phyloP scores from a whole-genome alignment of 2,888 invertebrate genomes.

The Leptothorax acervorum region DNA sequence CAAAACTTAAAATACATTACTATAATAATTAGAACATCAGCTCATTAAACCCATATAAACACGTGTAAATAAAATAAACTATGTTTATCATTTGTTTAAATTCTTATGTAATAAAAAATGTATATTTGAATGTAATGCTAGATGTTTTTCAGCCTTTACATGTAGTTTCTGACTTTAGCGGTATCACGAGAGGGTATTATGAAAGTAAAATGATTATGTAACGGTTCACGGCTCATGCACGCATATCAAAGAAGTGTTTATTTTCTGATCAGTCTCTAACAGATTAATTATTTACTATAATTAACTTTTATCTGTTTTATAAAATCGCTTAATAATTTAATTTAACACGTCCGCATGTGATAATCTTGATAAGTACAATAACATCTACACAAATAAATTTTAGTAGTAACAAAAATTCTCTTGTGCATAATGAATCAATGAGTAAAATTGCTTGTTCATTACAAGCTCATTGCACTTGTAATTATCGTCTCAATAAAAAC shows the following conservation, averaged over 20 bases:
- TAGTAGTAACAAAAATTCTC: neutral
- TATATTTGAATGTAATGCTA: neutral
- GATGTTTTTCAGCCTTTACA: neutral
- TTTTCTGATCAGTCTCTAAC: neutral
- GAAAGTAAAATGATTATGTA: constrained; percentile 11
- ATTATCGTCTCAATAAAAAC: neutral
- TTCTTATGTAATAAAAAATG: neutral
- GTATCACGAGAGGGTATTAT: neutral
- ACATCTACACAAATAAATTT: neutral
- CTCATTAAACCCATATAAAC: neutral
- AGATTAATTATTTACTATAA: constrained; percentile 3
- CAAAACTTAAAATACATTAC: neutral
- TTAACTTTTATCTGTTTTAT: constrained; percentile 1
- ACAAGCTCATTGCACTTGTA: neutral
- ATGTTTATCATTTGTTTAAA: neutral
- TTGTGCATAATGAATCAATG: neutral
- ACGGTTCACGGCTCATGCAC: neutral
- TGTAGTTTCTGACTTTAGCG: neutral
- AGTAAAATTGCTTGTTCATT: neutral
- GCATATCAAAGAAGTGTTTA: neutral
- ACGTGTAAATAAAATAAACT: neutral
- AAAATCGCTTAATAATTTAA: neutral
- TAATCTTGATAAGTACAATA: neutral
- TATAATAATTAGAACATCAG: neutral
- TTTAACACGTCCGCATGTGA: neutral